These are phyloP conservation scores for Verasper variegatus DNA, from an alignment of 2,113 vertebrate genomes.

Conservation along the genomic window DNA sequence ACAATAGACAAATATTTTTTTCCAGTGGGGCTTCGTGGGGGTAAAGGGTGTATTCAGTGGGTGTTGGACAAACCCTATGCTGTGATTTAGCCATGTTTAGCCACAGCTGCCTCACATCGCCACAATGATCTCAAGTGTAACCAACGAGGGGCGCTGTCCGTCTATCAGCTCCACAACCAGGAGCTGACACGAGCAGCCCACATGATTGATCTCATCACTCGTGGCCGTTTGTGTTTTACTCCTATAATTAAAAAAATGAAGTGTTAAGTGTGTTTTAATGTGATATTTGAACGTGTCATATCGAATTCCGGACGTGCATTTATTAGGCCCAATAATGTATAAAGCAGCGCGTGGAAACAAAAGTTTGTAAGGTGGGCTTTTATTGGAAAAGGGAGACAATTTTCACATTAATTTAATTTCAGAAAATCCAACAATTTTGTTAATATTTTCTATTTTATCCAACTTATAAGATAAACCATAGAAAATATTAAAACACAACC, in stretches of 20 bases:
- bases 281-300: conserved; percentile 44
- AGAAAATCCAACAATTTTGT: not conserved
- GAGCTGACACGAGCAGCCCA: conserved; percentile 59
- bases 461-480: not conserved
- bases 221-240: conserved; percentile 59
- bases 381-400: not conserved
- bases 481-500: not conserved
- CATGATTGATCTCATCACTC: conserved; percentile 75
- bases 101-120: conserved; percentile 68
- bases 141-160: conserved; percentile 83
- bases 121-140: conserved; percentile 77
- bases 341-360: not conserved
- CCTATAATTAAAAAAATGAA: conserved; percentile 57
- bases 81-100: conserved; percentile 39
- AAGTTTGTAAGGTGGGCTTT: conserved; percentile 27
- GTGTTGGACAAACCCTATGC: conserved; percentile 28
- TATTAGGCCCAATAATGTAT: conserved; percentile 14
- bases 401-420: conserved; percentile 21
- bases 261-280: conserved; percentile 47
- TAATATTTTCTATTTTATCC: not conserved
- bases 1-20: not conserved
- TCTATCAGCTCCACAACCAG: conserved; percentile 68
- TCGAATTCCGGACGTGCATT: conserved; percentile 27
- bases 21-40: not conserved
- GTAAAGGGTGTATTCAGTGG: not conserved